Conservation (phyloP, 2,113 vertebrate species). For the Podarcis muralis region DNA sequence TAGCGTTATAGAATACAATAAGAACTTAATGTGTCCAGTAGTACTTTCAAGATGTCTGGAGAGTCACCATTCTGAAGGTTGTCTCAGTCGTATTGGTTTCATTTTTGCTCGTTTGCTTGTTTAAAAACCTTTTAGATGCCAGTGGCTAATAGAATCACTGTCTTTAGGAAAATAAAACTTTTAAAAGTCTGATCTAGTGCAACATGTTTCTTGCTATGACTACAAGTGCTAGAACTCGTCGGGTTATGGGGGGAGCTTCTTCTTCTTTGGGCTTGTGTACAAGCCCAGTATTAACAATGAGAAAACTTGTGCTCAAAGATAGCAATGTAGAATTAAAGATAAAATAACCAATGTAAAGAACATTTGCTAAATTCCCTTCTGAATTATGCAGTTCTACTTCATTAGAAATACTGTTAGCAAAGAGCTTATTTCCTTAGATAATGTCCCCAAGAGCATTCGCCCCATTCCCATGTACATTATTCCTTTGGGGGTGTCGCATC, state of each 20-base stretch:
- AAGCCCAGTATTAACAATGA: neutral
- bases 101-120: neutral
- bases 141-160: no score
- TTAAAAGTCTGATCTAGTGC: neutral
- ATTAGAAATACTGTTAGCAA: constrained; percentile 32
- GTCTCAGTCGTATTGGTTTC: constrained; percentile 16
- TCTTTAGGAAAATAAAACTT: neutral
- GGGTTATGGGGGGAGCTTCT: neutral
- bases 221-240: neutral
- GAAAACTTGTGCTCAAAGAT: neutral
- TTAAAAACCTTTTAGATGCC: neutral
- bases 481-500: constrained; percentile 35
- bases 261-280: constrained; percentile 1
- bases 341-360: constrained; percentile 16
- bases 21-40: neutral
- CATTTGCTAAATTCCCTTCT: constrained; percentile 12
- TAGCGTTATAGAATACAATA: neutral
- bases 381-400: neutral
- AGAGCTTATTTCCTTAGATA: neutral
- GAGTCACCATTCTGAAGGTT: neutral
- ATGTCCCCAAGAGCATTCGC: constrained; percentile 15
- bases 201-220: constrained; percentile 5
- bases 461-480: rapidly evolving
- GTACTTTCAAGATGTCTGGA: neutral
- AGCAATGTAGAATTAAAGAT: neutral